Percentiles rank a stretch among this genome's conserved stretches.
Evolutionary conservation across 2,888 invertebrate species (phyloP).

Genomic region (Cecidostiba fungosa): DNA sequence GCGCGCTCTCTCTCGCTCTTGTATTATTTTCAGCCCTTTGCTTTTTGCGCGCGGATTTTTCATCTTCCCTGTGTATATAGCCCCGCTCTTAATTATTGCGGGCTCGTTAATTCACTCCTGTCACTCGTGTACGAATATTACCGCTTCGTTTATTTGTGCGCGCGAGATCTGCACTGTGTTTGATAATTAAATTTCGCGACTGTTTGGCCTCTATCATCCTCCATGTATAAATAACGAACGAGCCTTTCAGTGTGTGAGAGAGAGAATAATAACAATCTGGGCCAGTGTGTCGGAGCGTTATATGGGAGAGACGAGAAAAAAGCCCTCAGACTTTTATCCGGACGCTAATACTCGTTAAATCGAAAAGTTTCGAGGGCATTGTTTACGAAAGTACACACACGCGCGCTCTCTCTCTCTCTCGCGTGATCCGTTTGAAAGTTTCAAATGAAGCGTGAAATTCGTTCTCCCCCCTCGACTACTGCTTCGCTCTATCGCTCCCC

Average conservation of each 20-base stretch:
- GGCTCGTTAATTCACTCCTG: conserved; percentile 56
- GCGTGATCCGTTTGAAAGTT: conserved; percentile 71
- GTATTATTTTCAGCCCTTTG: conserved; percentile 48
- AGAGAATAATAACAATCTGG: background rate
- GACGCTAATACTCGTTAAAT: conserved; percentile 67
- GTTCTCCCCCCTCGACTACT: conserved; percentile 60
- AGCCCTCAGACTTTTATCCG: conserved; percentile 40
- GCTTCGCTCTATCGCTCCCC: background rate
- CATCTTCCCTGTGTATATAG: conserved; percentile 40
- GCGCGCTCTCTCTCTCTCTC: conserved; percentile 60
- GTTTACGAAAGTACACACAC: conserved; percentile 61
- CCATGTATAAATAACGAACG: background rate
- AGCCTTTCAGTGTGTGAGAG: background rate
- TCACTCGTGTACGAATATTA: conserved; percentile 42
- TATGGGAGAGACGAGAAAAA: background rate
- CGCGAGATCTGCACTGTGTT: background rate
- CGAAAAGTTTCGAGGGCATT: conserved; percentile 67
- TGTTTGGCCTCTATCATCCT: background rate
- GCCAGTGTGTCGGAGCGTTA: background rate
- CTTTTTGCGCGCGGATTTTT: conserved; percentile 56
- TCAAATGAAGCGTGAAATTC: conserved; percentile 76
- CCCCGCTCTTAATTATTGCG: conserved; percentile 60
- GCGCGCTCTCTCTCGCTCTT: conserved; percentile 44
- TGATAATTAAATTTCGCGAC: conserved; percentile 51
- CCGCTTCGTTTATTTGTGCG: conserved; percentile 11